Conservation (phyloP, 2,888 invertebrate genomes). For the Ceriagrion tenellum region DNA sequence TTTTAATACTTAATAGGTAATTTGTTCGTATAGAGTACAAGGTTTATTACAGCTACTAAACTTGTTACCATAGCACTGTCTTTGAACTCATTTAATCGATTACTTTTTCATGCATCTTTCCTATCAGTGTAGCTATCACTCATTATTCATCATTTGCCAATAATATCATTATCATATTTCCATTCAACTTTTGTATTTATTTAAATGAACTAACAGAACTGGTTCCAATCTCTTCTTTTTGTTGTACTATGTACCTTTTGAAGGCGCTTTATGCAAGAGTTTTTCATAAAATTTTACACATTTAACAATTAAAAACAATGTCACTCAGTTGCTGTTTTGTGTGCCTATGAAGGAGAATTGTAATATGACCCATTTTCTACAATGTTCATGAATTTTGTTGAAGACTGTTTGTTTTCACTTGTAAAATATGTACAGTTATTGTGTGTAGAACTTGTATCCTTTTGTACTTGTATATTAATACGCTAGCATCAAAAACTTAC, state of each 20-base stretch:
- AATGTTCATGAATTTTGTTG: constrained; percentile 61
- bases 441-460: constrained; percentile 69
- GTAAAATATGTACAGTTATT: constrained; percentile 71
- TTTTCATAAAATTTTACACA: constrained; percentile 69
- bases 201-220: constrained; percentile 58
- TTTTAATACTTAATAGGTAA: constrained; percentile 55
- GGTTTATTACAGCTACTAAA: constrained; percentile 66
- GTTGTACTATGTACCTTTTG: constrained; percentile 33
- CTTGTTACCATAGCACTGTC: constrained; percentile 65
- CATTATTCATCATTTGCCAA: constrained; percentile 51
- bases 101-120: constrained; percentile 63
- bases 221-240: constrained; percentile 63
- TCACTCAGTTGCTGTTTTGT: constrained; percentile 54
- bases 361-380: constrained; percentile 59
- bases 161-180: constrained; percentile 51
- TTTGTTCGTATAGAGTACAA: constrained; percentile 66
- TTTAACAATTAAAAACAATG: constrained; percentile 42
- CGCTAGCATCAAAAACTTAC: constrained; percentile 64
- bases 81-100: constrained; percentile 52
- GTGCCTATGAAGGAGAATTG: constrained; percentile 34
- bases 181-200: constrained; percentile 64
- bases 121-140: constrained; percentile 60
- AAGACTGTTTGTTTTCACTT: constrained; percentile 69
- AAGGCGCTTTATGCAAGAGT: constrained; percentile 61
- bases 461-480: constrained; percentile 68